Conservation (phyloP, 1,140 invertebrate genomes). For the Acromyrmex echinatior region DNA sequence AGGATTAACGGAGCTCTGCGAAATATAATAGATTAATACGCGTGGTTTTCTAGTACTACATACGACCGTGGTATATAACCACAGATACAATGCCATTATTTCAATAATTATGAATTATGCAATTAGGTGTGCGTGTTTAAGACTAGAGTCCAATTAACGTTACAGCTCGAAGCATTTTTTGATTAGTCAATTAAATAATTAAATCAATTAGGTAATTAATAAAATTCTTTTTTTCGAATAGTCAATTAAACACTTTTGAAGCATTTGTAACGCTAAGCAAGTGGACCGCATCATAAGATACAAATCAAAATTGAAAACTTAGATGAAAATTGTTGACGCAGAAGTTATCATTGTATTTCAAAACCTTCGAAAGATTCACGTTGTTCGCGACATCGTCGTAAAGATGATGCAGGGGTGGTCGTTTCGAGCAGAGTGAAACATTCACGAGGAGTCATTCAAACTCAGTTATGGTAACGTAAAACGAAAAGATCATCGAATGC, state of each 20-base stretch:
- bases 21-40: slow-evolving; percentile 71
- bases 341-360: not conserved
- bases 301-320: not conserved
- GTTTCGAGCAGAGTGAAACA: not conserved
- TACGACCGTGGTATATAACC: not conserved
- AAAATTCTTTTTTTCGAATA: too few species aligned
- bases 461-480: slow-evolving; percentile 9
- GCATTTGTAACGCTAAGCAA: too few species aligned
- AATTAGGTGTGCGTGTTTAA: not conserved
- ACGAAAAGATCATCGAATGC: slow-evolving; percentile 10
- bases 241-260: too few species aligned
- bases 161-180: too few species aligned
- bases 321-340: slow-evolving; percentile 14
- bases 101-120: not conserved
- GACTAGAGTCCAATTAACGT: too few species aligned
- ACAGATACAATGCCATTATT: not conserved
- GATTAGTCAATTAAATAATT: too few species aligned
- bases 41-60: not conserved
- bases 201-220: too few species aligned
- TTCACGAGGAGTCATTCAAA: not conserved
- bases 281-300: not conserved
- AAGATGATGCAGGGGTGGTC: not conserved
- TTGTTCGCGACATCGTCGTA: not conserved
- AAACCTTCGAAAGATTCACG: not conserved
- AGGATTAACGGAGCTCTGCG: slow-evolving; percentile 70